These are phyloP conservation scores for Eublepharis macularius DNA, from an alignment of 2,113 vertebrate genomes.

Conservation along the genomic window DNA sequence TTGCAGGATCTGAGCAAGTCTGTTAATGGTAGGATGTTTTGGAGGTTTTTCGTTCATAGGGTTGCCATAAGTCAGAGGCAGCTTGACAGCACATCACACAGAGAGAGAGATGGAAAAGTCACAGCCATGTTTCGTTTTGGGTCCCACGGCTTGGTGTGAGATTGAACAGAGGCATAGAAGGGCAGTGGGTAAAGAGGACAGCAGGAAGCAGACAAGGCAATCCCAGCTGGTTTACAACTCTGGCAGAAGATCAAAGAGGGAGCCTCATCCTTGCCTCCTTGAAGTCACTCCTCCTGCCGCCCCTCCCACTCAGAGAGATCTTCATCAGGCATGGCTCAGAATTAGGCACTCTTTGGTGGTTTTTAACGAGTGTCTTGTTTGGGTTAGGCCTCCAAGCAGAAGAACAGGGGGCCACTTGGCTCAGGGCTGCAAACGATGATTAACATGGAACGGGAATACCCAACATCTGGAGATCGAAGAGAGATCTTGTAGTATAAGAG, in stretches of 20 bases:
- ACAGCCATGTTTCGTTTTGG: no score
- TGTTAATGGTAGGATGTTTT: no score
- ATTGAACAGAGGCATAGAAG: background rate
- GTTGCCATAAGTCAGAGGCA: no score
- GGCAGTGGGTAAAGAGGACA: background rate
- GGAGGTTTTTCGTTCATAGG: no score
- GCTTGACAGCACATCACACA: no score
- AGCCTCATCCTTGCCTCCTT: background rate
- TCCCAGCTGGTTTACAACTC: background rate
- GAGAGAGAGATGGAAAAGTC: no score
- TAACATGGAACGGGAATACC: background rate
- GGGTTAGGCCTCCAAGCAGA: background rate
- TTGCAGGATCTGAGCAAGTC: no score
- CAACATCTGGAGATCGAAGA: background rate
- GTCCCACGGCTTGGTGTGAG: background rate
- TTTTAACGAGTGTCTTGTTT: background rate
- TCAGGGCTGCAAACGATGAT: background rate
- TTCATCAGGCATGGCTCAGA: background rate
- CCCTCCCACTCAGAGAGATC: background rate
- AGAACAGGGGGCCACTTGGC: background rate
- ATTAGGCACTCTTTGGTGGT: background rate
- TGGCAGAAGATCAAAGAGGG: conserved; percentile 16
- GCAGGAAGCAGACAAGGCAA: background rate
- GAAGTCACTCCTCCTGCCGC: background rate
- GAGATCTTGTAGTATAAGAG: background rate